These are phyloP conservation scores for Sylvia borin DNA, from an alignment of 2,797 vertebrate genomes.

Conservation along the genomic window DNA sequence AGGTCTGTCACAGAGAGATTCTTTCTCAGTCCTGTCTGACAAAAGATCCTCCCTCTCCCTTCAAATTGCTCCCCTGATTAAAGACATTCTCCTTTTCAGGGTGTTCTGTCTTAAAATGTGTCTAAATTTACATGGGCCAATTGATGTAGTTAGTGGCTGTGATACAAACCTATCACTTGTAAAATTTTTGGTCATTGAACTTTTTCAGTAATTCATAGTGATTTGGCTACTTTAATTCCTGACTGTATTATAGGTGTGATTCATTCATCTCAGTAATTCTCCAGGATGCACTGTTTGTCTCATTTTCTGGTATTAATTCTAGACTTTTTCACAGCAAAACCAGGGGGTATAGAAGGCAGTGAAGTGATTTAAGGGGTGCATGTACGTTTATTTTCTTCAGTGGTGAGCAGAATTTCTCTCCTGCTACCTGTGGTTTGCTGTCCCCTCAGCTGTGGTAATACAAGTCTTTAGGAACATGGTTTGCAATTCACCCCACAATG, in stretches of 20 bases:
- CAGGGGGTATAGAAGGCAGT: background rate
- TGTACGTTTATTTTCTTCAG: background rate
- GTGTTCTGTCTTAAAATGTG: background rate
- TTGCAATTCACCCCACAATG: background rate
- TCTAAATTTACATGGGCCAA: background rate
- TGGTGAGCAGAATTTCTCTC: background rate
- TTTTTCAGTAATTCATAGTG: background rate
- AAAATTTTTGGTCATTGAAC: background rate
- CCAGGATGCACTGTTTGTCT: background rate
- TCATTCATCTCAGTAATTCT: background rate
- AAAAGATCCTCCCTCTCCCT: background rate
- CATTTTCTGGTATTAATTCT: background rate
- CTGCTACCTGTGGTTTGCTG: background rate
- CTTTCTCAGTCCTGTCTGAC: background rate
- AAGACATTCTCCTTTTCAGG: background rate
- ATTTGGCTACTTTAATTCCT: background rate
- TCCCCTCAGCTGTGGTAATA: background rate
- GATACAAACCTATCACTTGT: background rate
- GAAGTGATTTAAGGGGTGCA: background rate
- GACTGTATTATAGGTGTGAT: background rate
- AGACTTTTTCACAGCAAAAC: background rate
- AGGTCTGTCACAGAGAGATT: background rate
- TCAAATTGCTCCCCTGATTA: background rate
- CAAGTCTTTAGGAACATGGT: background rate
- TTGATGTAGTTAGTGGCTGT: background rate